A percentile compares a stretch with the other conserved stretches of the same genome.
Evolutionary conservation across 2,113 vertebrate species (phyloP).

Genomic region (Neoarius graeffei): DNA sequence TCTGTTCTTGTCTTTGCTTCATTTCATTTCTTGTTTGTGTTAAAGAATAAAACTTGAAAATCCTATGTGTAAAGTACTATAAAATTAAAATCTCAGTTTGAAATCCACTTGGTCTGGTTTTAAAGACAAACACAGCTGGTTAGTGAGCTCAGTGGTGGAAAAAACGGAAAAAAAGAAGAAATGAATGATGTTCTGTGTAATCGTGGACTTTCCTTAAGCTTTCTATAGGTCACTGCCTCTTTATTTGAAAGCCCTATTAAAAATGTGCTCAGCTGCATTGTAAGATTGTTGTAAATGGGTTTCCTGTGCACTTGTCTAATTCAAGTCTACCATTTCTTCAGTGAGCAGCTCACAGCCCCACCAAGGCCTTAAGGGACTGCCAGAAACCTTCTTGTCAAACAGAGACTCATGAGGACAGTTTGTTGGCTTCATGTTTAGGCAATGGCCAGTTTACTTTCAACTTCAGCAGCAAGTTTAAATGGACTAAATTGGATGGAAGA

Average conservation of each 20-base stretch:
- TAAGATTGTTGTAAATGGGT: constrained; percentile 7
- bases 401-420: constrained; percentile 46
- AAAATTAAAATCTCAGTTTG: not conserved
- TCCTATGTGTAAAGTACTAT: not conserved
- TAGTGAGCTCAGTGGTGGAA: not conserved
- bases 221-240: constrained; percentile 31
- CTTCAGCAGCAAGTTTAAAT: constrained; percentile 54
- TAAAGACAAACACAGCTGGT: constrained; percentile 23
- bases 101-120: not conserved
- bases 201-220: not conserved
- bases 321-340: not conserved
- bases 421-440: constrained; percentile 51
- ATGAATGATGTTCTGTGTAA: not conserved
- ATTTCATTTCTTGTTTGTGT: not conserved
- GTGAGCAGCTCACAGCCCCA: constrained; percentile 17
- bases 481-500: constrained; percentile 59
- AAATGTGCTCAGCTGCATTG: constrained; percentile 13
- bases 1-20: constrained; percentile 17
- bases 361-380: constrained; percentile 28
- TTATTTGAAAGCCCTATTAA: constrained; percentile 24
- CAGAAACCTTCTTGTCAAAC: constrained; percentile 48
- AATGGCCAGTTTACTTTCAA: constrained; percentile 55
- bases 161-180: not conserved
- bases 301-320: constrained; percentile 23
- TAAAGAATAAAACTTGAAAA: not conserved